A percentile compares a stretch with the other conserved stretches of the same genome.
phyloP scores from a whole-genome alignment of 2,113 vertebrate genomes.

The Chloroceryle aenea region DNA sequence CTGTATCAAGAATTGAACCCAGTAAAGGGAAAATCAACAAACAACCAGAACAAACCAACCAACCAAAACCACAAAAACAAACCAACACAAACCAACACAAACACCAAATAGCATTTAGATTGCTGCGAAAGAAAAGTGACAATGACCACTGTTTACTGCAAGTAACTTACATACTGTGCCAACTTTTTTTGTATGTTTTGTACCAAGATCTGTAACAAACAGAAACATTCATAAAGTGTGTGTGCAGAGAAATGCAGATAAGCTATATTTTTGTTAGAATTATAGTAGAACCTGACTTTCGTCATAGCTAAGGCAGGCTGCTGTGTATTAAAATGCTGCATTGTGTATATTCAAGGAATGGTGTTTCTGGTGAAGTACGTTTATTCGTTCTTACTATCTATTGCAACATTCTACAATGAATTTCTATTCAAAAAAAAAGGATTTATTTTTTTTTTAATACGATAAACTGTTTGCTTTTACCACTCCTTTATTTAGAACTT shows the following conservation, averaged over 20 bases:
- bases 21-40: neutral
- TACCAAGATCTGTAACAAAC: slow-evolving; percentile 70
- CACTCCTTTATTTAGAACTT: neutral
- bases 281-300: slow-evolving; percentile 62
- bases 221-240: slow-evolving; percentile 63
- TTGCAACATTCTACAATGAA: slow-evolving; percentile 9
- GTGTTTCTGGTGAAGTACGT: slow-evolving; percentile 65
- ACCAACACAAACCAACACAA: neutral
- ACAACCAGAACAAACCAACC: neutral
- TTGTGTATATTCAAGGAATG: slow-evolving; percentile 61
- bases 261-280: slow-evolving; percentile 82
- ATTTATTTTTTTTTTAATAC: neutral
- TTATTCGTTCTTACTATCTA: slow-evolving; percentile 32
- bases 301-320: slow-evolving; percentile 46
- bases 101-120: neutral
- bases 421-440: slow-evolving; percentile 50
- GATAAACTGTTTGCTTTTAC: neutral
- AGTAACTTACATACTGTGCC: slow-evolving; percentile 71
- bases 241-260: slow-evolving; percentile 76
- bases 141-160: slow-evolving; percentile 22
- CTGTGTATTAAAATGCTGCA: slow-evolving; percentile 65
- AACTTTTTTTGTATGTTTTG: slow-evolving; percentile 81
- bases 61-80: neutral
- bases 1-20: neutral
- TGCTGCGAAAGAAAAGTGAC: slow-evolving; percentile 8